These are phyloP conservation scores for Sebastes cheni DNA, from an alignment of 2,797 vertebrate species.

Conservation along the genomic window DNA sequence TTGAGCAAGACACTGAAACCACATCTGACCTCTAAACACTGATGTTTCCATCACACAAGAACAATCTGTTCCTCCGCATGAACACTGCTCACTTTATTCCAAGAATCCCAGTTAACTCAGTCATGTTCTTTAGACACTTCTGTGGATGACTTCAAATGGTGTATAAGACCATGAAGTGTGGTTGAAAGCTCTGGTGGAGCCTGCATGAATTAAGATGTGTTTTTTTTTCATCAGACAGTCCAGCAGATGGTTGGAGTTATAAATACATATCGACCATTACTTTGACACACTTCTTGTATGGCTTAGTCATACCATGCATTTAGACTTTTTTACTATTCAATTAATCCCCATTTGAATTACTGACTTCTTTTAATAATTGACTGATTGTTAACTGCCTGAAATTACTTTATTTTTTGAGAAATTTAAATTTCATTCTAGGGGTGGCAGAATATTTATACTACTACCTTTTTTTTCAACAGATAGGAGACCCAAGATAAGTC, in stretches of 20 bases:
- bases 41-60: not conserved
- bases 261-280: too few relatives aligned
- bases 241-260: not conserved
- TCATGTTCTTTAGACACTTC: not conserved
- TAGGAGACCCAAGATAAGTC: not conserved
- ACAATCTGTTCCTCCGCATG: not conserved
- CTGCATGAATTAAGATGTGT: not conserved
- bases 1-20: not conserved
- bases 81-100: not conserved
- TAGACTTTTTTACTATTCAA: not conserved
- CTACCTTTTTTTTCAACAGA: not conserved
- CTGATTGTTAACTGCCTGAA: not conserved
- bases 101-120: too few relatives aligned
- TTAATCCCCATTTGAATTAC: not conserved
- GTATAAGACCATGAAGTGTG: not conserved
- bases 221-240: not conserved
- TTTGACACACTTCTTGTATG: not conserved
- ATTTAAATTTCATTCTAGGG: not conserved
- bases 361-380: not conserved
- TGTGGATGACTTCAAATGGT: not conserved
- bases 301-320: not conserved
- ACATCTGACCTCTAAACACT: not conserved
- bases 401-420: not conserved
- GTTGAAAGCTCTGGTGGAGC: not conserved
- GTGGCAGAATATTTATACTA: not conserved